These are phyloP conservation scores for Abrostola tripartita DNA, from an alignment of 2,888 invertebrate genomes.

Conservation along the genomic window DNA sequence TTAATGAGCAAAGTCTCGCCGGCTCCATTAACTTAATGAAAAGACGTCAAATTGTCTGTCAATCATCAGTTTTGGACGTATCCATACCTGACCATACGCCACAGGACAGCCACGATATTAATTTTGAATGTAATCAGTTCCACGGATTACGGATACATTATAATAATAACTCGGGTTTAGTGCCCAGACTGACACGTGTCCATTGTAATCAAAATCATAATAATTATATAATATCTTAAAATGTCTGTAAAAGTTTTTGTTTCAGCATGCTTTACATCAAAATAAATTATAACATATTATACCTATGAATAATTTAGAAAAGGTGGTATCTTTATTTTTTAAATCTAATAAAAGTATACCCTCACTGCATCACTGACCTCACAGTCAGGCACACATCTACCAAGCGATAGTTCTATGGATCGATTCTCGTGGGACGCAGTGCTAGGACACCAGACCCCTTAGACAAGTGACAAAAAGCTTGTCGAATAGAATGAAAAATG, in stretches of 20 bases:
- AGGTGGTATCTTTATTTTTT: no score
- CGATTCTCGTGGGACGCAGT: no score
- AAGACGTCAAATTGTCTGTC: conserved; percentile 70
- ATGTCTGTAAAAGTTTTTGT: not conserved
- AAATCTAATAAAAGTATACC: no score
- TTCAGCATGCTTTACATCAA: no score
- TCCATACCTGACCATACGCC: conserved; percentile 49
- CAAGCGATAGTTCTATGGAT: no score
- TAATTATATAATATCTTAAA: conserved; percentile 6
- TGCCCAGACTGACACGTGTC: conserved; percentile 22
- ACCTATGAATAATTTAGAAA: no score
- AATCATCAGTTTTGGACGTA: conserved; percentile 62
- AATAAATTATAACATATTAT: no score
- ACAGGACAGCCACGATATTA: conserved; percentile 56
- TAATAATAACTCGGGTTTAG: conserved; percentile 38
- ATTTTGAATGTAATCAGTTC: conserved; percentile 54
- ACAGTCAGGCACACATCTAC: no score
- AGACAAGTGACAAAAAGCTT: no score
- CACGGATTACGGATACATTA: conserved; percentile 38
- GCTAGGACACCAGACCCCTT: no score
- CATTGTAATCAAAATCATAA: conserved; percentile 10
- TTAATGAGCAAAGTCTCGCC: conserved; percentile 64
- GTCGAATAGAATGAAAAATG: no score
- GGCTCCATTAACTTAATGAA: conserved; percentile 71
- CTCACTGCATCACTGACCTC: no score